Conservation (phyloP, 53 echinoderm and acorn worm species). For the Antedon mediterranea region DNA sequence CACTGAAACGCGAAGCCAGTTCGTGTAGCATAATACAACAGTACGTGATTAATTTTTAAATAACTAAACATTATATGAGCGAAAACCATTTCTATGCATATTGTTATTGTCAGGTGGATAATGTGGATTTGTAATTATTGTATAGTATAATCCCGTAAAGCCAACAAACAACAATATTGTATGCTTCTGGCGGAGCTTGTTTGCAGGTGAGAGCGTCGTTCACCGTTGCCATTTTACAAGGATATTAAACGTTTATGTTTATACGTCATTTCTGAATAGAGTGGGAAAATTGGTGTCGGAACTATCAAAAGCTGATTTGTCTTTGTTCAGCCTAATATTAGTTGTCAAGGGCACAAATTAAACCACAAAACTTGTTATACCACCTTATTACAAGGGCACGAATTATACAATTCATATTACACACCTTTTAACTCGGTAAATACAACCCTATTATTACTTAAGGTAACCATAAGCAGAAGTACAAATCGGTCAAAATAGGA, state of each 20-base stretch:
- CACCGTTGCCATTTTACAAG: background rate
- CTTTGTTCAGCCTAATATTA: background rate
- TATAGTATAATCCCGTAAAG: background rate
- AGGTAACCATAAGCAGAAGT: background rate
- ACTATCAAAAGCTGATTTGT: background rate
- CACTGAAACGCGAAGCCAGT: background rate
- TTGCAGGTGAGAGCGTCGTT: background rate
- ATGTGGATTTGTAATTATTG: background rate
- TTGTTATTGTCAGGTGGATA: background rate
- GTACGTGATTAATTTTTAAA: background rate
- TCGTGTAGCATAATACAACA: background rate
- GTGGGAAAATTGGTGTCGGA: background rate
- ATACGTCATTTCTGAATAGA: background rate
- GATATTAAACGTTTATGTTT: background rate
- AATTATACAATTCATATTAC: background rate
- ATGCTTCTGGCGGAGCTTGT: background rate
- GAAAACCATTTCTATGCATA: background rate
- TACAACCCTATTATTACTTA: background rate
- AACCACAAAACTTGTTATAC: background rate
- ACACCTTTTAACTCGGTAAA: background rate
- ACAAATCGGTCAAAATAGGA: background rate
- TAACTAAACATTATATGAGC: background rate
- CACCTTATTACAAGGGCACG: background rate
- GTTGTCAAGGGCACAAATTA: background rate
- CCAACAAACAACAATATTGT: background rate